Evolutionary conservation across 2,113 vertebrate genomes (phyloP).

Genomic region (Potamarius usumacintae): DNA sequence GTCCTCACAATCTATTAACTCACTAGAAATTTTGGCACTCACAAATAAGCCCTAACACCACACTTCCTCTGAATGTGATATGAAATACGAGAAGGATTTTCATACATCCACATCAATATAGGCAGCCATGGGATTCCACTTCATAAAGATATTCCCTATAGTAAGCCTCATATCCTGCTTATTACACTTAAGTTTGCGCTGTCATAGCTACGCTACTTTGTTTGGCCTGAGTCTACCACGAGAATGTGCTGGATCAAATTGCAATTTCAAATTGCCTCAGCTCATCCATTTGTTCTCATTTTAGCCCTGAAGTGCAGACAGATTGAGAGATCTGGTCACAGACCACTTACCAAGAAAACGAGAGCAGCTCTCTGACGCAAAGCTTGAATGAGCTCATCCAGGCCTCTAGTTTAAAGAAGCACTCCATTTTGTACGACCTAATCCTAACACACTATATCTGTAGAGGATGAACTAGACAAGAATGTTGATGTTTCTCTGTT

Average conservation of each 20-base stretch:
- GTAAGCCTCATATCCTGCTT: constrained; percentile 69
- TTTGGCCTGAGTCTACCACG: constrained; percentile 55
- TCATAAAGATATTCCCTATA: constrained; percentile 61
- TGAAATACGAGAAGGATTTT: not conserved
- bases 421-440: not conserved
- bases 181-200: constrained; percentile 69
- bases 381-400: not conserved
- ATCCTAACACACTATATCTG: not conserved
- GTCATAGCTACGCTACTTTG: constrained; percentile 65
- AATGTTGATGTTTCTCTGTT: not conserved
- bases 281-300: constrained; percentile 17
- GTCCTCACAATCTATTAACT: not conserved
- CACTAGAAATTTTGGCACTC: not conserved
- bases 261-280: constrained; percentile 1
- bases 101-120: constrained; percentile 28
- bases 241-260: constrained; percentile 62
- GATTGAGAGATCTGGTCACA: constrained; percentile 19
- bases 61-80: not conserved
- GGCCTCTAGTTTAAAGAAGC: not conserved
- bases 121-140: constrained; percentile 61
- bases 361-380: not conserved
- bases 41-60: not conserved
- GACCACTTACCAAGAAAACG: constrained; percentile 12
- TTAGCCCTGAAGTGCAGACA: constrained; percentile 14
- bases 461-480: not conserved